These are phyloP conservation scores for Apis cerana DNA, from an alignment of 1,140 invertebrate species.

Conservation along the genomic window DNA sequence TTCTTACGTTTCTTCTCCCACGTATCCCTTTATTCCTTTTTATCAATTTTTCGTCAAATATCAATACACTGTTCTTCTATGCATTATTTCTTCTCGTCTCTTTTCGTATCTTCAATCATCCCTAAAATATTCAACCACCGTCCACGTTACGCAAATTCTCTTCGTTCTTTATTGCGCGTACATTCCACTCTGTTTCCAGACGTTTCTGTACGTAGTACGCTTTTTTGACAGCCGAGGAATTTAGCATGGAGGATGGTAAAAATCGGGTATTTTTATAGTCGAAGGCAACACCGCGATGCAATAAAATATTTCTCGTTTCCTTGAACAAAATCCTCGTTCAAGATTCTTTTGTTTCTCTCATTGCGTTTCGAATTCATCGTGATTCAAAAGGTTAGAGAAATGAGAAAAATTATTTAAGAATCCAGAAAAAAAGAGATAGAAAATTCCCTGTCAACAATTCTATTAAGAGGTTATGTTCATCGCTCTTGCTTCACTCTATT, in stretches of 20 bases:
- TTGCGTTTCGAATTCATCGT: background rate
- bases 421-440: background rate
- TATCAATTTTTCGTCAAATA: background rate
- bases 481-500: constrained; percentile 13
- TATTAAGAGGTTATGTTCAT: background rate
- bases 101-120: background rate
- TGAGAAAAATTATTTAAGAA: too few species aligned
- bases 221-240: too few species aligned
- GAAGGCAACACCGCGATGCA: background rate
- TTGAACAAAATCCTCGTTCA: too few species aligned
- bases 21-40: background rate
- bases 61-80: too few species aligned
- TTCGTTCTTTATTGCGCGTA: background rate
- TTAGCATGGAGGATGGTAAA: background rate
- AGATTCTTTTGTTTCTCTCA: too few species aligned
- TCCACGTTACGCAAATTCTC: background rate
- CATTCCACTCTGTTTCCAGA: background rate
- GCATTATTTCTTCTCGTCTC: background rate
- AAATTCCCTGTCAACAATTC: background rate
- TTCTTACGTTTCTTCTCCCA: background rate
- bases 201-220: background rate
- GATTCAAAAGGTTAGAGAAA: too few species aligned
- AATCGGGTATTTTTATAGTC: background rate
- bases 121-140: background rate
- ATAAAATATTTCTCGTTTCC: background rate